Base-by-base conservation (phyloP, 2,888 invertebrate species). In the Megaustenia siamemsis region DNA sequence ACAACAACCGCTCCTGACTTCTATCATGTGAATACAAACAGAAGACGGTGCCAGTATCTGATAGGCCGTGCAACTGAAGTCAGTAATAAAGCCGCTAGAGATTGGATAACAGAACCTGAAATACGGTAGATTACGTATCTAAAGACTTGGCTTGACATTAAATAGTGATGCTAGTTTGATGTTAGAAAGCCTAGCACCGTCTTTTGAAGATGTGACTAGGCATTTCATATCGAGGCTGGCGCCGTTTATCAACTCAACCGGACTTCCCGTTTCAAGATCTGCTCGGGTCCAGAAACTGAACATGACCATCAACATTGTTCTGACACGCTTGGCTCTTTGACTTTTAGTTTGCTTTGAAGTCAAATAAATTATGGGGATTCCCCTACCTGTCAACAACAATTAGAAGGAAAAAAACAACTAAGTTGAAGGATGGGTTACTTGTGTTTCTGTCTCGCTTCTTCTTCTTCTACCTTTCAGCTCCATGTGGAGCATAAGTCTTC, bases 41-140 rank as follows among this genome's bases (percentile, higher is more conserved):
- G 28, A n/a, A n/a, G 12, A 60, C 60, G 28, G 2, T 60, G n/a
- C 60, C 60, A n/a, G 10, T 8, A 60, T n/a, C 5, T 60, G 60
- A 60, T n/a, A 60, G 4, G 4, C 2, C 8, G 5, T 24, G 60
- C 28, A 60, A 60, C 60, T 60, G 3, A 21, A 60, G n/a, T 8
- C 28, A 28, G n/a, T 60, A 60, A 28, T 60, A 60, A 12, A 60
- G 28, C 12, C n/a, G 28, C 3, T n/a, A 8, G 21, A 69, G 40
- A 69, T 69, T 5, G n/a, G 40, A 69, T 38, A 69, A 69, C 69
- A 18, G 69, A 21, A 15, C 10, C n/a, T 21, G 38, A 40, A 21
- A 60, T 40, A 69, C 38, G 69, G 40, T 40, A 40, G 69, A 40
- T 69, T 69, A 40, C 69, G 24, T 69, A 69, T 69, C 69, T 24